Percentiles rank a stretch among this genome's conserved stretches.
phyloP scores from a whole-genome alignment of 2,888 invertebrate species.

The Shargacucullia verbasci region DNA sequence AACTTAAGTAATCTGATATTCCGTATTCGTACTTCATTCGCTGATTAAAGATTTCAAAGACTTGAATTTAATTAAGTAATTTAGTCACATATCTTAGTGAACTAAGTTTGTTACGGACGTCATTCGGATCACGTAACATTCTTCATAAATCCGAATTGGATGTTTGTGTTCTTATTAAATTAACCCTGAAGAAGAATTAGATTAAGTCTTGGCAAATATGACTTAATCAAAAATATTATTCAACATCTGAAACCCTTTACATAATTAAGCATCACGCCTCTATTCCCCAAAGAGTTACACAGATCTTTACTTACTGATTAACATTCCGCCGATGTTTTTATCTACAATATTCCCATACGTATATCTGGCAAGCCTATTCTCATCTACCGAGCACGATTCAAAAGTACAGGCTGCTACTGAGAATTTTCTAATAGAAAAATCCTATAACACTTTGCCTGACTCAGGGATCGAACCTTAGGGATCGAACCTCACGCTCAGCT shows the following conservation, averaged over 20 bases:
- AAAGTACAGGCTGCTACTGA: too few species aligned
- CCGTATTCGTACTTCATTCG: constrained; percentile 57
- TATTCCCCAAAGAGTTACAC: too few species aligned
- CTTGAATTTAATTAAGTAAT: constrained; percentile 54
- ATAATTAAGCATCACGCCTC: too few species aligned
- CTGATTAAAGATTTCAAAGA: constrained; percentile 62
- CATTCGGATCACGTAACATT: constrained; percentile 47
- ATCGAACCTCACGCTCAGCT: too few species aligned
- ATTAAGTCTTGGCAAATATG: constrained; percentile 7
- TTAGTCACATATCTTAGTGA: constrained; percentile 51
- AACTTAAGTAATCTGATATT: constrained; percentile 60
- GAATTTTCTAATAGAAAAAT: too few species aligned
- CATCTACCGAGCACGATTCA: too few species aligned
- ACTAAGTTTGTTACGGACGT: constrained; percentile 1
- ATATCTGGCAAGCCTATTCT: too few species aligned
- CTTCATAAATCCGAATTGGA: constrained; percentile 35
- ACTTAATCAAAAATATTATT: constrained; percentile 9
- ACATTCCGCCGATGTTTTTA: too few species aligned
- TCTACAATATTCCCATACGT: too few species aligned
- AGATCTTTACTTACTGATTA: too few species aligned
- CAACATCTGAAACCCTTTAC: background rate
- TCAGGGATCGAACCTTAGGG: too few species aligned
- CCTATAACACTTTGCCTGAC: too few species aligned
- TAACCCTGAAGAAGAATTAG: constrained; percentile 29
- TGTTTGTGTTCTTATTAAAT: constrained; percentile 43